A percentile compares a stretch with the other conserved stretches of the same genome.
phyloP scores from a whole-genome alignment of 2,113 vertebrate species.

The Dasyprocta punctata region DNA sequence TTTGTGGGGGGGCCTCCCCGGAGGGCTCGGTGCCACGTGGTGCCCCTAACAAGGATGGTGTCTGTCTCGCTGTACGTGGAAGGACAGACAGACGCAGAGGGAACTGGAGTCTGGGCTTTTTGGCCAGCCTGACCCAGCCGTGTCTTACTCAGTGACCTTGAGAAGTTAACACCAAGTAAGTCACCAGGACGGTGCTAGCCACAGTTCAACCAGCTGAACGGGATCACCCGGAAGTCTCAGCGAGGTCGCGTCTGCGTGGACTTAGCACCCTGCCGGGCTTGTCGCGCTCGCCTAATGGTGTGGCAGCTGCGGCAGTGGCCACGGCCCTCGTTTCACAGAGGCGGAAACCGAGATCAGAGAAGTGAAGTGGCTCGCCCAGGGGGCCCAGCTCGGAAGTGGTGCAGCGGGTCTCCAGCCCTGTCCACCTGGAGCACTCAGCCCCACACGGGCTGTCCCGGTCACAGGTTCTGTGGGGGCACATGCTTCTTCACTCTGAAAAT shows the following conservation, averaged over 20 bases:
- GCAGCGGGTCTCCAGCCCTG: neutral
- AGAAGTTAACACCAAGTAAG: neutral
- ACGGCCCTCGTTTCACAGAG: neutral
- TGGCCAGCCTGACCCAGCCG: neutral
- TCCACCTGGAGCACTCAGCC: neutral
- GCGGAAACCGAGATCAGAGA: neutral
- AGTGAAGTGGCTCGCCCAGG: neutral
- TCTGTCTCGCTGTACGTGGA: neutral
- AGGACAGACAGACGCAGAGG: neutral
- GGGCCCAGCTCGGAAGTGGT: neutral
- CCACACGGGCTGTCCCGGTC: neutral
- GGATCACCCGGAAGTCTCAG: neutral
- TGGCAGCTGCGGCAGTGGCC: neutral
- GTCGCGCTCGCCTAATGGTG: accelerated
- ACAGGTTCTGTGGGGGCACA: neutral
- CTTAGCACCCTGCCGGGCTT: accelerated
- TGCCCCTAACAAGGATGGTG: accelerated
- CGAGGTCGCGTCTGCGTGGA: accelerated
- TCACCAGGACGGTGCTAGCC: neutral
- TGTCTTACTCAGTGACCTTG: neutral
- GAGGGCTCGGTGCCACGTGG: neutral
- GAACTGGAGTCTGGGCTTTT: neutral
- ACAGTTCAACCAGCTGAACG: accelerated
- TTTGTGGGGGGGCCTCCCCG: neutral
- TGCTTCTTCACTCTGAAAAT: neutral